A percentile compares a stretch with the other conserved stretches of the same genome.
Evolutionary conservation across 2,113 vertebrate species (phyloP).

Genomic region (Ammodramus savannarum): DNA sequence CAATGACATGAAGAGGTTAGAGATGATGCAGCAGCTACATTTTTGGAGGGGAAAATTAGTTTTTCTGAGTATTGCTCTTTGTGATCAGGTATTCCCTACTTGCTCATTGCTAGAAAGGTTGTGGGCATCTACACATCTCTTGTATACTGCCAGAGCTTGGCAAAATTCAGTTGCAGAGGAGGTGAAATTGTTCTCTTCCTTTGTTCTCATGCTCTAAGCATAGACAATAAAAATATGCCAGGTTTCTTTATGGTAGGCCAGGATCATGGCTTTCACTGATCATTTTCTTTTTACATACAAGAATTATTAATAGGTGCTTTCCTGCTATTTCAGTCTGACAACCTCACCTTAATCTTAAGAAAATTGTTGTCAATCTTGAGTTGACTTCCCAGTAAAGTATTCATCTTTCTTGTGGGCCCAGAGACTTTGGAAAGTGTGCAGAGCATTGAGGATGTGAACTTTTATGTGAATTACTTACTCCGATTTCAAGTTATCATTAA

Average conservation of each 20-base stretch:
- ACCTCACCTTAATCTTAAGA: background rate
- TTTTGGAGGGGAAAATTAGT: background rate
- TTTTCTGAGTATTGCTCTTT: background rate
- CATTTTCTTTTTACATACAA: background rate
- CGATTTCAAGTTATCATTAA: constrained; percentile 65
- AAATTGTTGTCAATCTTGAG: background rate
- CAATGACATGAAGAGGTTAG: background rate
- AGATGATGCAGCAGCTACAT: background rate
- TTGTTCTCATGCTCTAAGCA: background rate
- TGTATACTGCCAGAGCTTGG: background rate
- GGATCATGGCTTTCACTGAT: background rate
- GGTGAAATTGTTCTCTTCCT: background rate
- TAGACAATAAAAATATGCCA: background rate
- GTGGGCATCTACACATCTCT: background rate
- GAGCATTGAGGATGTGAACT: constrained; percentile 23
- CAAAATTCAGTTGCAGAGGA: background rate
- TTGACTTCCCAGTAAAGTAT: constrained; percentile 8
- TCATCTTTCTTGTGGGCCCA: background rate
- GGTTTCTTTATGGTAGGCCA: background rate
- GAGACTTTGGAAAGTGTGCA: constrained; percentile 5
- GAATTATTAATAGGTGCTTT: background rate
- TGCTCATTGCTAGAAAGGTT: background rate
- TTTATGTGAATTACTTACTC: constrained; percentile 53
- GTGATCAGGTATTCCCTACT: background rate
- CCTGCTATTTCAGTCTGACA: background rate